Conservation (phyloP, 2,113 vertebrate species). For the Muntiacus muntjak region DNA sequence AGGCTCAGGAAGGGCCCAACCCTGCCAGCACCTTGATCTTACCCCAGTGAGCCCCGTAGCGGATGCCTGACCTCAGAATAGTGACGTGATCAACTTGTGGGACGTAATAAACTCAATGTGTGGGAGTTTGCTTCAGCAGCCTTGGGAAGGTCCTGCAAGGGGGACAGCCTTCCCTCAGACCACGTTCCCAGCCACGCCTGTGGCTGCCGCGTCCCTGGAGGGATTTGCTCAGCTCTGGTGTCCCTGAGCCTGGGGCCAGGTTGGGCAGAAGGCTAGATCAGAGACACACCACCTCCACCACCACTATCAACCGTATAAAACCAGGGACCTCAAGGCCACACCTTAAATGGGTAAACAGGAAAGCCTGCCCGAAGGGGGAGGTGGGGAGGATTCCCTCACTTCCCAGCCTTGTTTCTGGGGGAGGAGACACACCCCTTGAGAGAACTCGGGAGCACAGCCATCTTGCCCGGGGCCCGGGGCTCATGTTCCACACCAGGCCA, state of each 20-base stretch:
- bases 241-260: neutral
- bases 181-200: rapidly evolving
- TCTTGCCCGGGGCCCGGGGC: neutral
- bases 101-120: neutral
- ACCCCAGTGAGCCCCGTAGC: neutral
- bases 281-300: neutral
- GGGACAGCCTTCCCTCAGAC: neutral
- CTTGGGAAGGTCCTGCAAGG: no score
- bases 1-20: neutral
- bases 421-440: neutral
- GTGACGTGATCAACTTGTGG: neutral
- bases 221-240: neutral
- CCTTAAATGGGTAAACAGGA: neutral
- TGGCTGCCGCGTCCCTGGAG: neutral
- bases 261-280: neutral
- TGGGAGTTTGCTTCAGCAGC: neutral
- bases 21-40: neutral
- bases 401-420: neutral
- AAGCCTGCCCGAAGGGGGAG: neutral
- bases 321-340: neutral
- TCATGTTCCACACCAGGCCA: rapidly evolving
- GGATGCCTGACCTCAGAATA: neutral
- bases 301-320: neutral
- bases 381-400: neutral
- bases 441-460: neutral